Evolutionary conservation across 2,113 vertebrate species (phyloP).

Genomic region (Fukomys damarensis): DNA sequence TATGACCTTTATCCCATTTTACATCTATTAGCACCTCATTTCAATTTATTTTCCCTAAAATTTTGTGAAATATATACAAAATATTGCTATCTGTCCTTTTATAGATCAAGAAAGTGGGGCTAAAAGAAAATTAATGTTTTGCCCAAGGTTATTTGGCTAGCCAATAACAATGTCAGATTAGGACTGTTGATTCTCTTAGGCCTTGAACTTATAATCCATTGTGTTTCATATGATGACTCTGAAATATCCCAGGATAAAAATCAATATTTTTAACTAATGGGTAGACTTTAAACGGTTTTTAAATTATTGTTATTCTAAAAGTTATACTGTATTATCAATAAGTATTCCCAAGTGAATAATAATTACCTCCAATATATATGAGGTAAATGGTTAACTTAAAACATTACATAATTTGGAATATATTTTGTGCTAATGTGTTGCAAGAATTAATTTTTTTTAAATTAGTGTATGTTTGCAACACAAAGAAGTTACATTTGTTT

Average conservation of each 20-base stretch:
- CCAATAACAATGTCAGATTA: background rate
- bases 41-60: background rate
- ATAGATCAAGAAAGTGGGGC: background rate
- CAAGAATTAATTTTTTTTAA: background rate
- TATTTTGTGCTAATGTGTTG: background rate
- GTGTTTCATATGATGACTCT: background rate
- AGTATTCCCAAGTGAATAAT: too few species aligned
- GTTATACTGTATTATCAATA: too few species aligned
- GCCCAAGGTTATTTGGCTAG: background rate
- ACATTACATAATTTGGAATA: background rate
- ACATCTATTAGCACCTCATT: background rate
- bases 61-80: background rate
- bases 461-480: background rate
- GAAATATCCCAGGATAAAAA: background rate
- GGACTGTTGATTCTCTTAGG: background rate
- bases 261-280: background rate
- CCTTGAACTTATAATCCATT: background rate
- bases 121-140: background rate
- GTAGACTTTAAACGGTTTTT: background rate
- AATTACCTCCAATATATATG: too few species aligned
- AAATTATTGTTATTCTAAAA: too few species aligned
- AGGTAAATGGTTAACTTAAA: too few species aligned
- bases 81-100: background rate
- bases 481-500: background rate
- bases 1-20: background rate